Base-by-base conservation (phyloP, 1,140 invertebrate genomes). In the Limonius californicus region DNA sequence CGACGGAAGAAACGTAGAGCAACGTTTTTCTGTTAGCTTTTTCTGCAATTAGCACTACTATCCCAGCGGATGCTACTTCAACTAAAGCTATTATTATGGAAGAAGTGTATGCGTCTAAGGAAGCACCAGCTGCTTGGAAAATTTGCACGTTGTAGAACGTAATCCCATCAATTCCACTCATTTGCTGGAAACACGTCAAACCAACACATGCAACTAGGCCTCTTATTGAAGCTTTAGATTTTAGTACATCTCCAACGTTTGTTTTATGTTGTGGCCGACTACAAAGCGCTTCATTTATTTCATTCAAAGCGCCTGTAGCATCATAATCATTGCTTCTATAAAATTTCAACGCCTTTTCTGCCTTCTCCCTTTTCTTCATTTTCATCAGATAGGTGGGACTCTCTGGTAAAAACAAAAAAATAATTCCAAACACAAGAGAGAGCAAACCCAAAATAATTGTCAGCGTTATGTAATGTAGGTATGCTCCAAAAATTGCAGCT, bases 31-130 rank as follows among this genome's bases (percentile, higher is more conserved):
- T 78, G 0, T 89, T 89, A 1, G 83, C 70, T 70, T 76, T 85
- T 70, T 85, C 85, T 56, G 93, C 86, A 43, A 91, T 69, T 54
- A 84, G 58, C 0, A 84, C 78, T 8, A 87, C 83, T 0, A 85
- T 72, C 9, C 83, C 73, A 11, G 88, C 90, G 8, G 85, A 83
- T 0, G 85, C 39, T 6, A 94, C 83, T 74, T 91, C 88, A 15
- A 92, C 85, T 15, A 78, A 73, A 0, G 87, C 91, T 16, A 94
- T 80, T 53, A 92, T 81, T 35, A 93, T 88, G 0, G 90, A 84
- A 2, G 81, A 81, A 0, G 80, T 70, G 67, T 80, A 79, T 0
- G 85, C 71, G 27, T 82, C 71, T 2, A 93, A 58, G 0, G 54
- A 57, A 7, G 67, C 62, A n/a, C 61, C 62, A 14, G 72, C 62